Percentiles rank a stretch among this genome's conserved stretches.
These are phyloP conservation scores for Synchiropus splendidus DNA, from an alignment of 2,113 vertebrate genomes.

Conservation along the genomic window DNA sequence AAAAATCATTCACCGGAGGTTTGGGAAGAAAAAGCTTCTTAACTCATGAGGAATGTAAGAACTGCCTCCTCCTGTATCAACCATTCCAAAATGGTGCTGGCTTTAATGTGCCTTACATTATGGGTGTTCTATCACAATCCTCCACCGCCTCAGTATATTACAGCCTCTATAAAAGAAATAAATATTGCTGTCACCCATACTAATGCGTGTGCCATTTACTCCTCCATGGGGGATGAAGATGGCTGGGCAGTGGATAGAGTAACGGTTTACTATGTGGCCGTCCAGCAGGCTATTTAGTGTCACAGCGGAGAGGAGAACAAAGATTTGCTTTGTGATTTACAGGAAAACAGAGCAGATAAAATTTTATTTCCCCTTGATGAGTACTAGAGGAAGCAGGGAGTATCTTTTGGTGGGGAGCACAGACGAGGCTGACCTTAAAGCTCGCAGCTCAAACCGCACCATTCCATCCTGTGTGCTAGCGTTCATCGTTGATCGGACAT, in stretches of 20 bases:
- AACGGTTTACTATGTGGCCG: slow-evolving; percentile 47
- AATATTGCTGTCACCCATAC: slow-evolving; percentile 65
- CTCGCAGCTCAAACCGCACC: no score
- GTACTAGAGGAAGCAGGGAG: slow-evolving; percentile 37
- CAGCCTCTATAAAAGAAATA: slow-evolving; percentile 69
- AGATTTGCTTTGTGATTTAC: slow-evolving; percentile 56
- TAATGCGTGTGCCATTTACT: slow-evolving; percentile 69
- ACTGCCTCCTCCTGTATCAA: slow-evolving; percentile 57
- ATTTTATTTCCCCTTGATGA: slow-evolving; percentile 43
- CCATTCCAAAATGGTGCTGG: slow-evolving; percentile 62
- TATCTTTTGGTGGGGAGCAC: slow-evolving; percentile 17
- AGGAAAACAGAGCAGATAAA: slow-evolving; percentile 48
- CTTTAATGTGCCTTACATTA: slow-evolving; percentile 70
- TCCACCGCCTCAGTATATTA: slow-evolving; percentile 62
- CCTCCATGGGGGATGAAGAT: slow-evolving; percentile 44
- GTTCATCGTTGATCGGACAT: no score
- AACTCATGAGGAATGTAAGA: no score
- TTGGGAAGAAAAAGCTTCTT: no score
- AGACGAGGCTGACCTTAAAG: no score
- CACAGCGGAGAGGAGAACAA: slow-evolving; percentile 42
- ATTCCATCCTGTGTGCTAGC: no score
- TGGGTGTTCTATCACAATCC: slow-evolving; percentile 53
- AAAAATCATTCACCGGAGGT: no score
- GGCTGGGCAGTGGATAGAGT: slow-evolving; percentile 38
- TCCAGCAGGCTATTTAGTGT: slow-evolving; percentile 44